Evolutionary conservation across 2,797 vertebrate species (phyloP).

Genomic region (Acropternis orthonyx): DNA sequence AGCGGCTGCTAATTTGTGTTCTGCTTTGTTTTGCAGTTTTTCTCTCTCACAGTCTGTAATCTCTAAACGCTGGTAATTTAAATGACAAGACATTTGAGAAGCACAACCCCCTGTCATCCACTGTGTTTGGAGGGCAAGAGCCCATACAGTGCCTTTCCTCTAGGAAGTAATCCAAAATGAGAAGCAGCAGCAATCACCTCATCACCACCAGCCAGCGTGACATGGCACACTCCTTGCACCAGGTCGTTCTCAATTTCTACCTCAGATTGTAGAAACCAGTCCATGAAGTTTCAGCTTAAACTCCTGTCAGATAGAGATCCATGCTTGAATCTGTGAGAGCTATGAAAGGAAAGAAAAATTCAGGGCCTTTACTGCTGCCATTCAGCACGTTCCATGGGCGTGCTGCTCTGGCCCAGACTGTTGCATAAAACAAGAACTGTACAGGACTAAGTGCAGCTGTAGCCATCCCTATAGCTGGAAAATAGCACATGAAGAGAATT

Average conservation of each 20-base stretch:
- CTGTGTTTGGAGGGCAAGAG: not conserved
- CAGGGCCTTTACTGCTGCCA: not conserved
- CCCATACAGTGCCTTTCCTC: not conserved
- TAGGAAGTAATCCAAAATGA: rapidly evolving
- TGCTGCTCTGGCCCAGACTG: not conserved
- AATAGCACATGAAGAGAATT: not conserved
- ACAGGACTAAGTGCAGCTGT: not conserved
- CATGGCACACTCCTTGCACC: not conserved
- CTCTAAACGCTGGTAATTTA: not conserved
- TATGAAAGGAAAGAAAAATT: not conserved
- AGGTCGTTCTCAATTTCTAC: not conserved
- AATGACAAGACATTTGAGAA: not conserved
- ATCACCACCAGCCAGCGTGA: not conserved
- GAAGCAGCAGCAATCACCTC: not conserved
- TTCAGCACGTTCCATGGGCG: not conserved
- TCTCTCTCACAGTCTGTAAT: not conserved
- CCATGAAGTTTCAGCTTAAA: not conserved
- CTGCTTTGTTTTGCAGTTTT: not conserved
- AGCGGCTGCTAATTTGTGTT: not conserved
- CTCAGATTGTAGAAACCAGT: not conserved
- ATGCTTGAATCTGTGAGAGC: not conserved
- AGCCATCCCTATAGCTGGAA: not conserved
- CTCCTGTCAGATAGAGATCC: not conserved
- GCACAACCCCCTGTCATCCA: not conserved
- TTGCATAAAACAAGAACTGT: not conserved